Conservation (phyloP, 2,113 vertebrate species). For the Sorex araneus region DNA sequence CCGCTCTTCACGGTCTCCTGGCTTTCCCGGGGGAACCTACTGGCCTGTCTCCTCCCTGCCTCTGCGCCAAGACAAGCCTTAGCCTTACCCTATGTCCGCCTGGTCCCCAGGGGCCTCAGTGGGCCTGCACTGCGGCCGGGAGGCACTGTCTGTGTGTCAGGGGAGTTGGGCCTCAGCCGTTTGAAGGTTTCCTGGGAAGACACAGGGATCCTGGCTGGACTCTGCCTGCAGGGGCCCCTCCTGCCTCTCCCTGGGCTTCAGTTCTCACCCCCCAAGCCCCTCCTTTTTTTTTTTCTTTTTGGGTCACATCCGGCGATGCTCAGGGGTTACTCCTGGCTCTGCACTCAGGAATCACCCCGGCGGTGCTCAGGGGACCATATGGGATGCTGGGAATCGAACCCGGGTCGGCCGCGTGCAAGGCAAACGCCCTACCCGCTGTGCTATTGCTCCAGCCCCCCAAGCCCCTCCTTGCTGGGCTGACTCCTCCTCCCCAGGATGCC, state of each 20-base stretch:
- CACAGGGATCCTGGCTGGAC: neutral
- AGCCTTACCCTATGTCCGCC: neutral
- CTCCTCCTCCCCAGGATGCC: neutral
- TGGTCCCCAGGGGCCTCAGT: too few species aligned
- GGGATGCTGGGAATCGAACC: too few species aligned
- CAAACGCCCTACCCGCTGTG: too few species aligned
- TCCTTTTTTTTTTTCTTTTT: too few species aligned
- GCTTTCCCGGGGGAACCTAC: neutral
- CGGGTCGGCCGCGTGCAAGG: too few species aligned
- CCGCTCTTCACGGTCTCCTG: accelerated
- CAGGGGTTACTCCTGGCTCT: too few species aligned
- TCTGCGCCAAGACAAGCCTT: neutral
- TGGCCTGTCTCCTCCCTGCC: neutral
- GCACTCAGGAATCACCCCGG: too few species aligned
- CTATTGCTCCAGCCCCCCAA: accelerated
- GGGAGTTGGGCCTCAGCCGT: neutral
- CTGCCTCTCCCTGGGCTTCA: neutral
- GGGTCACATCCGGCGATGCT: too few species aligned
- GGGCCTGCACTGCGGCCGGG: accelerated
- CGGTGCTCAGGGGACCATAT: too few species aligned
- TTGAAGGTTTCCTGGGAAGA: neutral
- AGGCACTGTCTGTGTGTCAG: neutral
- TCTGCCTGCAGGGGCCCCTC: neutral
- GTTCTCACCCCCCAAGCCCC: neutral
- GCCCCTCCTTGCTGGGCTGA: neutral